A percentile compares a stretch with the other conserved stretches of the same genome.
These are phyloP conservation scores for Salvelinus fontinalis DNA, from an alignment of 2,113 vertebrate genomes.

Conservation along the genomic window DNA sequence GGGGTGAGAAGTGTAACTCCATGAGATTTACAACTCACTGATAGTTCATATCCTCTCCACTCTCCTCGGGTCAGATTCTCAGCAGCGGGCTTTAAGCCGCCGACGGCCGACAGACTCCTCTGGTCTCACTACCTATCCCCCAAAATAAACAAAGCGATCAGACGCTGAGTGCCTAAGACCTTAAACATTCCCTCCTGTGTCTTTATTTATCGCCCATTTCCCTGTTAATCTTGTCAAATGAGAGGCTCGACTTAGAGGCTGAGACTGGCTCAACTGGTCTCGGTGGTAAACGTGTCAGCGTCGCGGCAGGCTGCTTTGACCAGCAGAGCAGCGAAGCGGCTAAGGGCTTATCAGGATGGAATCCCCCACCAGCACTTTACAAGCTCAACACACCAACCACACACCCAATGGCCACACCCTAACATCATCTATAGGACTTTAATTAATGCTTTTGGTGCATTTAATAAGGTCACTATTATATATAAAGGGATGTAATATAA, in stretches of 20 bases:
- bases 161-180: conserved; percentile 6
- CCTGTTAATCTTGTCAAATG: conserved; percentile 31
- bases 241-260: conserved; percentile 11
- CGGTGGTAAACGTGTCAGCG: conserved; percentile 28
- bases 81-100: background rate
- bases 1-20: too few species aligned
- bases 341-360: conserved; percentile 22
- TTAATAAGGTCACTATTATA: too few species aligned
- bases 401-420: background rate
- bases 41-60: conserved; percentile 3
- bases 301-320: conserved; percentile 24
- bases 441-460: too few species aligned
- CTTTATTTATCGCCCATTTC: conserved; percentile 4
- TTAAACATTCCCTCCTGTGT: conserved; percentile 3
- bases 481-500: background rate
- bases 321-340: conserved; percentile 20
- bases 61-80: background rate
- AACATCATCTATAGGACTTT: background rate
- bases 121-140: background rate
- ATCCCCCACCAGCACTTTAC: conserved; percentile 11
- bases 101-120: conserved; percentile 15
- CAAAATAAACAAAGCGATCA: conserved; percentile 31
- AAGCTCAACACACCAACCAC: background rate
- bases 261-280: background rate
- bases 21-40: conserved; percentile 2